Percentiles rank a stretch among this genome's conserved stretches.
These are phyloP conservation scores for Machaerirhynchus nigripectus DNA, from an alignment of 2,113 vertebrate species.

Conservation along the genomic window DNA sequence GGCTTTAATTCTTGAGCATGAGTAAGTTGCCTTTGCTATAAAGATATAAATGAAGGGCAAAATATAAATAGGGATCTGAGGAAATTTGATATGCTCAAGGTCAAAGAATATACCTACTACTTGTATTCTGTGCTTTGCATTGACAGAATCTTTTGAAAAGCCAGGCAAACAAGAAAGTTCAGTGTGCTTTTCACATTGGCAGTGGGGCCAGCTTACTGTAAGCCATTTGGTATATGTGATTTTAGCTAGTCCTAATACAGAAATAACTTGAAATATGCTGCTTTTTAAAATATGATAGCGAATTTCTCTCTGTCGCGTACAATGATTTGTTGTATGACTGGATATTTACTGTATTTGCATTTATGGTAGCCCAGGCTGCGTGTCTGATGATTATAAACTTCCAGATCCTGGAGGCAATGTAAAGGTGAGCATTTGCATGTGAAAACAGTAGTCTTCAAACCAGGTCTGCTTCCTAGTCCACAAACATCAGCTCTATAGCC, in stretches of 20 bases:
- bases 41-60: neutral
- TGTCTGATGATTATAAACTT: neutral
- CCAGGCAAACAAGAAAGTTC: neutral
- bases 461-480: neutral
- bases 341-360: neutral
- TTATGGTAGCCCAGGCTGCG: neutral
- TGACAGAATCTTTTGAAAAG: neutral
- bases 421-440: neutral
- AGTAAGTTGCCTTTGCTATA: neutral
- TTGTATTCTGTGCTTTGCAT: neutral
- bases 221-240: neutral
- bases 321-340: neutral
- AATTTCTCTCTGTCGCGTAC: neutral
- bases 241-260: neutral
- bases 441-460: neutral
- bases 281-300: neutral
- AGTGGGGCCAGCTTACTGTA: neutral
- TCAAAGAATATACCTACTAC: neutral
- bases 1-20: neutral
- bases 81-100: neutral
- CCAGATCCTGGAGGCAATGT: neutral
- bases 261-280: neutral
- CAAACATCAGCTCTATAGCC: accelerated
- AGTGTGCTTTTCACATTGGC: neutral
- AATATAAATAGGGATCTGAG: neutral